These are phyloP conservation scores for Micronycteris hirsuta DNA, from an alignment of 2,113 vertebrate species.

Conservation along the genomic window DNA sequence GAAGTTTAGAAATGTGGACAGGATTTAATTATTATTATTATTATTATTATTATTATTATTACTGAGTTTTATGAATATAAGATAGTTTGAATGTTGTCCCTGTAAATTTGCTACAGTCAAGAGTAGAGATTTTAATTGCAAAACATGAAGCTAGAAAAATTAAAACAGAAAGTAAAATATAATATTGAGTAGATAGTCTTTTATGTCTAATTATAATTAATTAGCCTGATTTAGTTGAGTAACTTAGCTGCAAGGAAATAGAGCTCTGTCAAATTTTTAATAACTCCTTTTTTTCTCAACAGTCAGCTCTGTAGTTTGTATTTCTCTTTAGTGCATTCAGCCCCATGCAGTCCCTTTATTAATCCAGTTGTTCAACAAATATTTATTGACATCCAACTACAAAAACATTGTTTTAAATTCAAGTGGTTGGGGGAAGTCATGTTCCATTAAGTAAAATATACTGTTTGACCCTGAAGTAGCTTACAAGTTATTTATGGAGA, in stretches of 20 bases:
- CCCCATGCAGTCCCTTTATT: background rate
- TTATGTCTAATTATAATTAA: conserved; percentile 31
- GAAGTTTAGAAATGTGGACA: background rate
- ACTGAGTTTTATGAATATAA: background rate
- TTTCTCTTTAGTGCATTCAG: background rate
- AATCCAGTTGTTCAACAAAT: conserved; percentile 18
- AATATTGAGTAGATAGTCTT: background rate
- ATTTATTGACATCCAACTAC: background rate
- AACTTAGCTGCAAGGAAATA: background rate
- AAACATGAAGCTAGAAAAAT: background rate
- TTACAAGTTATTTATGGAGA: background rate
- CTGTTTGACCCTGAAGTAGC: background rate
- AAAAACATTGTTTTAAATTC: background rate
- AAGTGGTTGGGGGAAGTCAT: background rate
- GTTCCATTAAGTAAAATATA: background rate
- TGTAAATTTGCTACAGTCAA: background rate
- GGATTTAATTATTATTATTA: background rate
- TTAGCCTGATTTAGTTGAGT: background rate
- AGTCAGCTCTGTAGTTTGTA: background rate
- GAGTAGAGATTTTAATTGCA: background rate
- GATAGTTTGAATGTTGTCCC: background rate
- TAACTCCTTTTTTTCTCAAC: background rate
- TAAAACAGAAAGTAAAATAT: background rate
- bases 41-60: background rate
- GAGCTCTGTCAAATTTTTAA: background rate